Evolutionary conservation across 2,888 invertebrate species (phyloP), one percentile per base, ranked within the genome.

Genomic region (Hanleya hanleyi): DNA sequence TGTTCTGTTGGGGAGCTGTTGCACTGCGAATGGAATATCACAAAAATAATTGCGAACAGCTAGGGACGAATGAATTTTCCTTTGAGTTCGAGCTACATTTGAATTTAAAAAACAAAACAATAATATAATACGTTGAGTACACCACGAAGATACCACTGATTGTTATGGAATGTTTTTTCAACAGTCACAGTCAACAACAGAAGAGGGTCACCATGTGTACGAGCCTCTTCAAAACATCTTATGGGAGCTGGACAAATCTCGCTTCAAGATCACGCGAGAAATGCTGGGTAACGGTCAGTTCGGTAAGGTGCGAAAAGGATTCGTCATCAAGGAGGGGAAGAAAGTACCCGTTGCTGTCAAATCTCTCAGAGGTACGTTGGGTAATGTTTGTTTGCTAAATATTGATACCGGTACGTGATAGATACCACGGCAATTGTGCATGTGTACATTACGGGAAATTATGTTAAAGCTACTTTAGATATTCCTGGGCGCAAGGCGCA

Each of bases 211-310:
- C 0, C 85, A 86, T 66, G 77, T 84, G 6, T 87, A 87, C 73
- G 86, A 87, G 66, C 83, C 84, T 61, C 85, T 87, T 12, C 82
- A 83, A 35, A 81, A 80, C 38, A 83, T 85, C 5, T 83, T 82
- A 0, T 86, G 83, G 81, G 85, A 87, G 65, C 78, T 87, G 18
- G 83, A 81, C 38, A 81, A 84, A 35, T 83, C 84, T 41, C 83
- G 84, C 62, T 78, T 87, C 26, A 79, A 84, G 7, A 71, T 87
- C 41, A 85, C 86, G 50, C 79, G 80, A 26, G 83, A 86, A 62
- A 78, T 84, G 77, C 77, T 87, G 6, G 87, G 87, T 32, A 83
- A 84, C 66, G 87, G 87, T 1, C 87, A 87, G 69, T 87, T 87
- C 65, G 87, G 87, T 29, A 82, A 85, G 74, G 87, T 87, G 35